Conservation (phyloP, 2,797 vertebrate species). For the Brachyalestes nurse region DNA sequence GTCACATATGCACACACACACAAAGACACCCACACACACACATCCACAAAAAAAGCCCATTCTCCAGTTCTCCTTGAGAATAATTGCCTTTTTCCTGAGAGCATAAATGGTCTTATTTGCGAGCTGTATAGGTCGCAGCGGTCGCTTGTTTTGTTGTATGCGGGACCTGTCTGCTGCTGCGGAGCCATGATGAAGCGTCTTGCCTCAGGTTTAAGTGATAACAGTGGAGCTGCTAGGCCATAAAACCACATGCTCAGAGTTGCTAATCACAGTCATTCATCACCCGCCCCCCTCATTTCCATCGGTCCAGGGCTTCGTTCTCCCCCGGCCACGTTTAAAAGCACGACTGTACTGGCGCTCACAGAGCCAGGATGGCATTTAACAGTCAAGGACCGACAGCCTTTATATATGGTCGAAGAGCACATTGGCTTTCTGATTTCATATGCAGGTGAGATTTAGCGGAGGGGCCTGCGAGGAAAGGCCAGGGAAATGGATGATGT, state of each 20-base stretch:
- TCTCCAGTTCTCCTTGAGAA: conserved; percentile 47
- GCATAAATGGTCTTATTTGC: conserved; percentile 49
- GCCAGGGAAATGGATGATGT: conserved; percentile 32
- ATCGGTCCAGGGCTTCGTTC: conserved; percentile 67
- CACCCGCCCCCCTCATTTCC: conserved; percentile 73
- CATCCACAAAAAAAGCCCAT: conserved; percentile 4
- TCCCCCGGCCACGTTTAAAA: conserved; percentile 34
- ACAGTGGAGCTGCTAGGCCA: conserved; percentile 80
- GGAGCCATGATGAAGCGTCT: conserved; percentile 70
- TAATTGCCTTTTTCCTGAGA: conserved; percentile 43
- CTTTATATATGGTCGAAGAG: conserved; percentile 1
- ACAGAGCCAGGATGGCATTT: conserved; percentile 5
- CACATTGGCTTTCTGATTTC: background rate
- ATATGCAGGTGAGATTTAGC: conserved; percentile 12
- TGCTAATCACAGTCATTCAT: conserved; percentile 90
- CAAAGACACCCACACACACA: background rate
- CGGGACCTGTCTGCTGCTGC: conserved; percentile 56
- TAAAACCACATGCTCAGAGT: conserved; percentile 84
- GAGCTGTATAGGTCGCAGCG: conserved; percentile 55
- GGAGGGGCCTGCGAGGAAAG: conserved; percentile 21
- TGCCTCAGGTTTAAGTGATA: conserved; percentile 80
- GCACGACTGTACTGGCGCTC: background rate
- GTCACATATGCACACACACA: background rate
- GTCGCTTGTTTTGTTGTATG: conserved; percentile 63
- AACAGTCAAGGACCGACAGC: conserved; percentile 30